These are phyloP conservation scores for Papilio machaon DNA, from an alignment of 1,140 invertebrate species.

Conservation along the genomic window DNA sequence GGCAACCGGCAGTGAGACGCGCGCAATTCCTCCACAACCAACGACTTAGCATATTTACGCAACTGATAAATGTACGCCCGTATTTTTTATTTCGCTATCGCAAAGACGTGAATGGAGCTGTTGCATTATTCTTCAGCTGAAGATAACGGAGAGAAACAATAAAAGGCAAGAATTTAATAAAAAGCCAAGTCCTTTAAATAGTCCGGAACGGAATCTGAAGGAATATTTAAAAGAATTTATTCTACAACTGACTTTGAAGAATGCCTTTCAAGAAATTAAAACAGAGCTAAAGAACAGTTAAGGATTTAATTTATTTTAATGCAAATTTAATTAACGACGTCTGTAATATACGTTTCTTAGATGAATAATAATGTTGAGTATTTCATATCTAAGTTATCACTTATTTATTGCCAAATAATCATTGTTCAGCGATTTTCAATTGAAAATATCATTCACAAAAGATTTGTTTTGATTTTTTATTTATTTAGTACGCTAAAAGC, in stretches of 20 bases:
- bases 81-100: conserved; percentile 65
- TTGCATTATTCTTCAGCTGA: conserved; percentile 68
- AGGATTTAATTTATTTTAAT: conserved; percentile 35
- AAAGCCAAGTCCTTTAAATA: conserved; percentile 38
- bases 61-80: conserved; percentile 68
- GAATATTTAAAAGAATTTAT: conserved; percentile 40
- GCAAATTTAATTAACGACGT: conserved; percentile 26
- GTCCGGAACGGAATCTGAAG: conserved; percentile 11
- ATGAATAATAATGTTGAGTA: no score
- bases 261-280: conserved; percentile 33
- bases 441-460: no score
- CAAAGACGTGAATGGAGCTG: conserved; percentile 66
- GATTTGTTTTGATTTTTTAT: background rate
- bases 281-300: conserved; percentile 15
- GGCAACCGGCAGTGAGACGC: conserved; percentile 59
- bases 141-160: conserved; percentile 51
- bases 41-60: conserved; percentile 74
- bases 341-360: background rate
- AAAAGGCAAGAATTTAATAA: conserved; percentile 40
- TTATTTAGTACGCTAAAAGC: background rate
- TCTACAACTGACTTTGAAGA: conserved; percentile 36
- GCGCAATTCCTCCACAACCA: conserved; percentile 58
- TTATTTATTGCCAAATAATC: no score
- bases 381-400: no score
- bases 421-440: no score